phyloP scores from a whole-genome alignment of 2,888 invertebrate genomes.

The Spodoptera picta region DNA sequence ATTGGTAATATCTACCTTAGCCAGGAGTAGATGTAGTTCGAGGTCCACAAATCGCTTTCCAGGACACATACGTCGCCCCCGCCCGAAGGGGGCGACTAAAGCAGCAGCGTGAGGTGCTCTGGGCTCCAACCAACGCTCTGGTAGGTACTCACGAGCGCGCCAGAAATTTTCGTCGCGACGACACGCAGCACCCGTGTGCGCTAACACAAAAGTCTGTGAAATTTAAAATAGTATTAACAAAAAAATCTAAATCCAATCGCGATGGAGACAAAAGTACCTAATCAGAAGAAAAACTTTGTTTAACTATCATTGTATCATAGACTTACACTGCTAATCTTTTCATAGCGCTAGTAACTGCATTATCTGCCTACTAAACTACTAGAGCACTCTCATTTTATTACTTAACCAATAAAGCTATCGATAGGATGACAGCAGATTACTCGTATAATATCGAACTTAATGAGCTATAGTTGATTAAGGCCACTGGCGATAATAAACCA shows the following conservation, averaged over 20 bases:
- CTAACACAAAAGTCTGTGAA: constrained; percentile 92
- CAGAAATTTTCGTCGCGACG: constrained; percentile 92
- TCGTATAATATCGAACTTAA: no score
- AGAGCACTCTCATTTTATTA: no score
- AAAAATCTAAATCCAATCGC: neutral
- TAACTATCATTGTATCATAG: no score
- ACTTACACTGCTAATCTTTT: no score
- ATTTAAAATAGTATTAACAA: neutral
- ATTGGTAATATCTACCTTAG: constrained; percentile 84
- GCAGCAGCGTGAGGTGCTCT: constrained; percentile 87
- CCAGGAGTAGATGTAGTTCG: constrained; percentile 92
- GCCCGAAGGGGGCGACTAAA: constrained; percentile 93
- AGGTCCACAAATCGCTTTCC: constrained; percentile 95
- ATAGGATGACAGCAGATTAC: no score
- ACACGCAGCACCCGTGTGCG: constrained; percentile 95
- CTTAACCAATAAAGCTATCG: no score
- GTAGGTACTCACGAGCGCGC: constrained; percentile 91
- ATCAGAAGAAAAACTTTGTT: no score
- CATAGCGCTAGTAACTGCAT: no score
- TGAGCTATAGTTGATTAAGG: no score
- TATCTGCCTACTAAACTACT: no score
- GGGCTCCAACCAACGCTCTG: constrained; percentile 93
- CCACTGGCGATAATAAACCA: no score
- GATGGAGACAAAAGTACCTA: no score
- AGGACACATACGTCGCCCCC: constrained; percentile 94